Evolutionary conservation across 2,888 invertebrate species (phyloP).

Genomic region (Philonicus albiceps): DNA sequence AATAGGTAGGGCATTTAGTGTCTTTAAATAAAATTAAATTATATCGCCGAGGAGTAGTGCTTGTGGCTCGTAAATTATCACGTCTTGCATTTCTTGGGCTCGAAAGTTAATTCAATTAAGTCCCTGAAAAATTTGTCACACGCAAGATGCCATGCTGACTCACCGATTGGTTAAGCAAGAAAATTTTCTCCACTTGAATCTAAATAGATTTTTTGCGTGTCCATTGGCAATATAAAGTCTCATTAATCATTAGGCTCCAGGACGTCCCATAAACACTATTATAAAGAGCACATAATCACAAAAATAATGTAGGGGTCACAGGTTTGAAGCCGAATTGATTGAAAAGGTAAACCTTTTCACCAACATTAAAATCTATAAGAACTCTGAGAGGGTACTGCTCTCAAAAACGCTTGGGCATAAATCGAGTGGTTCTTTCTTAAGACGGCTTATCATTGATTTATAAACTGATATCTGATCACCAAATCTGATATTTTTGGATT

Average conservation of each 20-base stretch:
- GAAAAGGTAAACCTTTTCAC: slow-evolving; percentile 5
- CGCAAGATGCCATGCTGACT: slow-evolving; percentile 35
- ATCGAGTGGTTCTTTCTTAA: background rate
- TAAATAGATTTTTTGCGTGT: slow-evolving; percentile 41
- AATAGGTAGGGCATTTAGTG: background rate
- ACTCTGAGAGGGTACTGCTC: background rate
- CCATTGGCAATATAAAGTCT: slow-evolving; percentile 32
- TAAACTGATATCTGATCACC: background rate
- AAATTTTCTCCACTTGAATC: slow-evolving; percentile 25
- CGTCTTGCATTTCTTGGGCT: background rate
- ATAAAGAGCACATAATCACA: slow-evolving; percentile 11
- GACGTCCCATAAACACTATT: slow-evolving; percentile 33
- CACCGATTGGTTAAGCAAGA: background rate
- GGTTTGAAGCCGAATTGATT: slow-evolving; percentile 14
- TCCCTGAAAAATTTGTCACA: slow-evolving; percentile 18
- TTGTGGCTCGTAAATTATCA: background rate
- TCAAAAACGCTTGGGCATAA: background rate
- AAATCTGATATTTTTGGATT: background rate
- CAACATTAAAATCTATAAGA: background rate
- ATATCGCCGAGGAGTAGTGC: background rate
- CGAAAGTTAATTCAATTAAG: slow-evolving; percentile 37
- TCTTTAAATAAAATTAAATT: background rate
- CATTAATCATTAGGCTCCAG: slow-evolving; percentile 34
- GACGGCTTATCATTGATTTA: slow-evolving; percentile 17
- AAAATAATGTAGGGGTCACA: slow-evolving; percentile 5